These are phyloP conservation scores for Caretta caretta DNA, from an alignment of 2,113 vertebrate species.

Conservation along the genomic window DNA sequence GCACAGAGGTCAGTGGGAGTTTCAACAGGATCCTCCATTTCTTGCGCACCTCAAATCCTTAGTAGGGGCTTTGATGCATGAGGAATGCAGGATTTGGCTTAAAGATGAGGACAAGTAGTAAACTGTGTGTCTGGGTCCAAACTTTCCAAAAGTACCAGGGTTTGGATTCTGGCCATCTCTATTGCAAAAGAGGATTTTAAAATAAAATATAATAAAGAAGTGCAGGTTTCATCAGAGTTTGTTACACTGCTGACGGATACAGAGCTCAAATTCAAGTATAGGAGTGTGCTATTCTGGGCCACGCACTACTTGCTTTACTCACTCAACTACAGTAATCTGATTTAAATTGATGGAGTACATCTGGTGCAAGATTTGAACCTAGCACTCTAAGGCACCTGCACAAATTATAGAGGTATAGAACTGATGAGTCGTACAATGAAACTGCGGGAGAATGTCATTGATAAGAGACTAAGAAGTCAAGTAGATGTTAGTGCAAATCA, in stretches of 20 bases:
- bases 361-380: not conserved
- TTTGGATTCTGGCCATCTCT: not conserved
- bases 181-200: not conserved
- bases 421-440: not conserved
- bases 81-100: not conserved
- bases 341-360: not conserved
- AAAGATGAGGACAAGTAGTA: not conserved
- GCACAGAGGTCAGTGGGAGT: not conserved
- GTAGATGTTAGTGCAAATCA: not conserved
- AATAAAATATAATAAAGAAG: not conserved
- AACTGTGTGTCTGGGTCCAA: not conserved
- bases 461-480: not conserved
- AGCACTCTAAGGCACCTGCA: not conserved
- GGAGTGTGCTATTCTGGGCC: not conserved
- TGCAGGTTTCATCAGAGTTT: not conserved
- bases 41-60: not conserved
- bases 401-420: not conserved
- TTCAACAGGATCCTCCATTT: not conserved
- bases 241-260: not conserved
- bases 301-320: fast-evolving
- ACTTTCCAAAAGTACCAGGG: not conserved
- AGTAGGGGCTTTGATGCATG: not conserved
- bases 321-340: fast-evolving
- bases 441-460: not conserved
- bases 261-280: not conserved